These are phyloP conservation scores for Lumbricus terrestris DNA, from an alignment of 2,888 invertebrate genomes.

Conservation along the genomic window DNA sequence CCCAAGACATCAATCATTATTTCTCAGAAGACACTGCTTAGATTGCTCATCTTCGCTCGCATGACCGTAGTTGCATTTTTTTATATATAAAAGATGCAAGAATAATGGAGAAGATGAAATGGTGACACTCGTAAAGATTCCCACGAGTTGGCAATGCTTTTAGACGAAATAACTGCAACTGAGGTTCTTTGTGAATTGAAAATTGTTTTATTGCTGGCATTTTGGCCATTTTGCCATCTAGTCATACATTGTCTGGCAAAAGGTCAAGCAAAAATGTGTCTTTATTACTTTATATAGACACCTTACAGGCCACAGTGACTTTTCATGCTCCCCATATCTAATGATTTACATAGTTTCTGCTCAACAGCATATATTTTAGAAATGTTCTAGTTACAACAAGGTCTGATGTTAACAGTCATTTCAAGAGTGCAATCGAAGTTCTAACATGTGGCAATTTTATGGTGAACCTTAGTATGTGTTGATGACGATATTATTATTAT, in stretches of 20 bases:
- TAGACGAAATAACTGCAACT: not conserved
- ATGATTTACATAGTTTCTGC: not conserved
- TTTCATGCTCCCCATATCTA: not conserved
- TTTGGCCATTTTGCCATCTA: not conserved
- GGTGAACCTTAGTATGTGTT: not conserved
- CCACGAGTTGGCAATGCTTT: not conserved
- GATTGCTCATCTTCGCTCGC: not conserved
- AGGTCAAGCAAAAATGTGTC: not conserved
- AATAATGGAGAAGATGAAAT: not conserved
- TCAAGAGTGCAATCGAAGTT: not conserved
- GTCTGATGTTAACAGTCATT: not conserved
- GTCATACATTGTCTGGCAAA: not conserved
- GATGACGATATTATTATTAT: no score
- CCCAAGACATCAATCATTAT: not conserved
- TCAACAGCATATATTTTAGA: not conserved
- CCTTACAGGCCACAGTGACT: not conserved
- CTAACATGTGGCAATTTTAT: not conserved
- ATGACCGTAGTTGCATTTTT: not conserved
- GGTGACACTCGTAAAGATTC: not conserved
- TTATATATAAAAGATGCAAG: not conserved
- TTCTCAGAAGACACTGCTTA: no score
- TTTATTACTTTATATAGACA: not conserved
- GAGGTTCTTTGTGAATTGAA: not conserved
- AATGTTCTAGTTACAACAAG: not conserved
- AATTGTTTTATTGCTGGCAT: not conserved